Evolutionary conservation across 2,797 vertebrate species (phyloP).

Genomic region (Acanthiza pusilla): DNA sequence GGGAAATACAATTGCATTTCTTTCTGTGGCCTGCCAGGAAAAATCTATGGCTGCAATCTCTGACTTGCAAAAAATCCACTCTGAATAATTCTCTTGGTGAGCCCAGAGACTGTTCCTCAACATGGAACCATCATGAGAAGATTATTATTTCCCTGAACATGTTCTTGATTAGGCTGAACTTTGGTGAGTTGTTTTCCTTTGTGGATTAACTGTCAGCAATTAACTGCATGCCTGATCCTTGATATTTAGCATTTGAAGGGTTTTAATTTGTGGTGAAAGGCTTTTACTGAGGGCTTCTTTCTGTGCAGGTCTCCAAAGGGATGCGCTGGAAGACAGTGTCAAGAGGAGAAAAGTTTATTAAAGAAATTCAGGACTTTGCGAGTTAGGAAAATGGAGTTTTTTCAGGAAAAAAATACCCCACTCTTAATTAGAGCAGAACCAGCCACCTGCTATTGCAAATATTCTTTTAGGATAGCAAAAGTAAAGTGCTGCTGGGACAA

Average conservation of each 20-base stretch:
- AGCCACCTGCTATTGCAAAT: background rate
- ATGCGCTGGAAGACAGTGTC: background rate
- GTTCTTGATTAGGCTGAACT: background rate
- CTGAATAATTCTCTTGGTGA: background rate
- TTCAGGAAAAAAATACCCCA: background rate
- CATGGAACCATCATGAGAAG: background rate
- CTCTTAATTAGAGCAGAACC: background rate
- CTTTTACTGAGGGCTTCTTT: background rate
- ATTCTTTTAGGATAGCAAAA: background rate
- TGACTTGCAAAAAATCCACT: background rate
- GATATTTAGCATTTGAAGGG: background rate
- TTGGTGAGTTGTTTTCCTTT: background rate
- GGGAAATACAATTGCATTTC: background rate
- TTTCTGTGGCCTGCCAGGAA: background rate
- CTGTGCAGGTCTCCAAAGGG: background rate
- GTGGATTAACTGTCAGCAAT: background rate
- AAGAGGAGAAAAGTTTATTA: background rate
- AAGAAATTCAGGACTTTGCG: background rate
- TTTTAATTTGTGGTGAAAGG: background rate
- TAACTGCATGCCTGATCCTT: background rate
- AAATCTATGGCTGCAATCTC: background rate
- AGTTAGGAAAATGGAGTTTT: background rate
- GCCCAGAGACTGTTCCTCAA: background rate
- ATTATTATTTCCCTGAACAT: background rate
- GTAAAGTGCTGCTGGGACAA: background rate